Evolutionary conservation across 2,888 invertebrate species (phyloP).

Genomic region (Apodemia duryi): DNA sequence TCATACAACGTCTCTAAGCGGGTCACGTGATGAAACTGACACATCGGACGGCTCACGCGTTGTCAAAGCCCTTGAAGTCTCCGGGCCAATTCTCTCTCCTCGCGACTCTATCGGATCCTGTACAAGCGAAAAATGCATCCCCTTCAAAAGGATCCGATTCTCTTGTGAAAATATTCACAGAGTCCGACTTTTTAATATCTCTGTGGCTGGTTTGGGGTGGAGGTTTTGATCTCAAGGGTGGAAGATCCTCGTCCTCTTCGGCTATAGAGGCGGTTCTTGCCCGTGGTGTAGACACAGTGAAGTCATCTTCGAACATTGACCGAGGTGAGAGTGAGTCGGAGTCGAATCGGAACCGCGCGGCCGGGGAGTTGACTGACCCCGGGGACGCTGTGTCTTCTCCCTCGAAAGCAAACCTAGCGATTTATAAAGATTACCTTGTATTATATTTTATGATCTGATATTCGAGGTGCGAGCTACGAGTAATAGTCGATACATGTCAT

Average conservation of each 20-base stretch:
- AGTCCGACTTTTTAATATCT: slow-evolving; percentile 91
- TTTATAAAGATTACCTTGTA: neutral
- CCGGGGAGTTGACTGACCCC: slow-evolving; percentile 50
- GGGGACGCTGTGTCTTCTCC: slow-evolving; percentile 63
- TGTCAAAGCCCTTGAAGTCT: slow-evolving; percentile 68
- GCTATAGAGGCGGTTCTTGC: slow-evolving; percentile 68
- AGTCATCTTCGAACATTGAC: slow-evolving; percentile 80
- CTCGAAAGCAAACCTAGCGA: slow-evolving; percentile 59
- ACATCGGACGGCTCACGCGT: slow-evolving; percentile 31
- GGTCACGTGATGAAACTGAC: slow-evolving; percentile 1
- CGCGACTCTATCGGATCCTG: slow-evolving; percentile 68
- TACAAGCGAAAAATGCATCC: slow-evolving; percentile 89
- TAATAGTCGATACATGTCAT: no score
- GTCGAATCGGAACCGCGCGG: slow-evolving; percentile 64
- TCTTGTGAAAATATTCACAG: slow-evolving; percentile 92
- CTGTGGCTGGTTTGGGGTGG: slow-evolving; percentile 61
- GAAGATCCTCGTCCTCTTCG: slow-evolving; percentile 69
- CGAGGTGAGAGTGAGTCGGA: slow-evolving; percentile 68
- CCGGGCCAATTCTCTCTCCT: slow-evolving; percentile 73
- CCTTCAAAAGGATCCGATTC: slow-evolving; percentile 94
- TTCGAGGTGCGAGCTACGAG: no score
- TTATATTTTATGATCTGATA: neutral
- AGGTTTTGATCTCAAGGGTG: slow-evolving; percentile 54
- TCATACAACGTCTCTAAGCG: slow-evolving; percentile 5
- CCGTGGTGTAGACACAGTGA: slow-evolving; percentile 69